phyloP scores from a whole-genome alignment of 2,888 invertebrate species.

The Oligia latruncula region DNA sequence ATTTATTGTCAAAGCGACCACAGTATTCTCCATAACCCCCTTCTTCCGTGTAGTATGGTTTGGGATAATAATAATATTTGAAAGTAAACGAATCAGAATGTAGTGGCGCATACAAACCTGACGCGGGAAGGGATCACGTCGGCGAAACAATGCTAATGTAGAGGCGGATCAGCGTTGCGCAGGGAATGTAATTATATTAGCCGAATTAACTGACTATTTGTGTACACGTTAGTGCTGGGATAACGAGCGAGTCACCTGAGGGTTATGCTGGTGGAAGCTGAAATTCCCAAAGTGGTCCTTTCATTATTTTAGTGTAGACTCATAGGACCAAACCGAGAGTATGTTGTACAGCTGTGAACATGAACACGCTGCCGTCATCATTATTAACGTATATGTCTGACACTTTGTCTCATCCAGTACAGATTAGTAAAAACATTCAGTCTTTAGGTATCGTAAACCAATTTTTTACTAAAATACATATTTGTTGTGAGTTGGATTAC shows the following conservation, averaged over 20 bases:
- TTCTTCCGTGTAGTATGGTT: not conserved
- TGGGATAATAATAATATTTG: constrained; percentile 11
- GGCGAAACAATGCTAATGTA: constrained; percentile 46
- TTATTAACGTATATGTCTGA: not conserved
- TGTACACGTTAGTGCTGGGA: constrained; percentile 24
- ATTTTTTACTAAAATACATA: not conserved
- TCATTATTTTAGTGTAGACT: constrained; percentile 1
- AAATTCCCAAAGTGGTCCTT: constrained; percentile 27
- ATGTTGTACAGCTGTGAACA: not conserved
- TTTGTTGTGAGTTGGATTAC: not conserved
- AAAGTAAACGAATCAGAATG: constrained; percentile 29
- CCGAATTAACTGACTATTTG: constrained; percentile 46
- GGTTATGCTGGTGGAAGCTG: not conserved
- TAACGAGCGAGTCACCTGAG: constrained; percentile 21
- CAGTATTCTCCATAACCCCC: not conserved
- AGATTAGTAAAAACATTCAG: no score
- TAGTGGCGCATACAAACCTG: constrained; percentile 43
- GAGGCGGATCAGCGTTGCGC: constrained; percentile 9
- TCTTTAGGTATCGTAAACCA: not conserved
- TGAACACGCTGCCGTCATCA: not conserved
- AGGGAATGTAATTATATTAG: constrained; percentile 45
- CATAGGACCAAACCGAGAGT: constrained; percentile 16
- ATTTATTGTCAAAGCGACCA: not conserved
- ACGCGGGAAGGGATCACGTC: constrained; percentile 58
- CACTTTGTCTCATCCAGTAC: not conserved